Evolutionary conservation across 2,113 vertebrate species (phyloP).

Genomic region (Xiphorhynchus elegans): DNA sequence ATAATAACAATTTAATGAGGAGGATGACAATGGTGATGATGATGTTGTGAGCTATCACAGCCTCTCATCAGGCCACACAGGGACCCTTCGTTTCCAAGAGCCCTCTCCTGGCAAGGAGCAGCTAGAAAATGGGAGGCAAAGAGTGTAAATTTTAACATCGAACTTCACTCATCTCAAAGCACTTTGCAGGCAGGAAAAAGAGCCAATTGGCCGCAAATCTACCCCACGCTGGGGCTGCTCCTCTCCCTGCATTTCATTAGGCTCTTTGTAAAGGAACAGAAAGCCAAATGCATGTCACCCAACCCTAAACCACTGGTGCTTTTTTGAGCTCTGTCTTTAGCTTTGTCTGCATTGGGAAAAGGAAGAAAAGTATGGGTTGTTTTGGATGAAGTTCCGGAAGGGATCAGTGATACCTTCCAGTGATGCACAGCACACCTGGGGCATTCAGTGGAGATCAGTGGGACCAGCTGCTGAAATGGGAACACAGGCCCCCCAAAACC

Average conservation of each 20-base stretch:
- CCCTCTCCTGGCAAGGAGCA: background rate
- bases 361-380: background rate
- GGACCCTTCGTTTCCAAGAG: background rate
- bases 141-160: background rate
- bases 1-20: fast-evolving
- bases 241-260: background rate
- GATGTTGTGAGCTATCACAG: too few species aligned
- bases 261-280: background rate
- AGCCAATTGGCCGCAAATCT: background rate
- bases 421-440: background rate
- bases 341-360: background rate
- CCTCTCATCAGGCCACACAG: background rate
- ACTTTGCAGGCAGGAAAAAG: background rate
- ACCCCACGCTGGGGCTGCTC: background rate
- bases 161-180: background rate
- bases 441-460: background rate
- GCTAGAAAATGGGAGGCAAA: background rate
- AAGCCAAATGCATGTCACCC: background rate
- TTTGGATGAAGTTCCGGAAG: background rate
- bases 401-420: too few species aligned
- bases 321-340: background rate
- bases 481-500: background rate
- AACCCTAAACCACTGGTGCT: background rate
- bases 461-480: background rate
- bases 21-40: background rate